phyloP scores from a whole-genome alignment of 1,140 invertebrate genomes.

The Lanistes nyassanus region DNA sequence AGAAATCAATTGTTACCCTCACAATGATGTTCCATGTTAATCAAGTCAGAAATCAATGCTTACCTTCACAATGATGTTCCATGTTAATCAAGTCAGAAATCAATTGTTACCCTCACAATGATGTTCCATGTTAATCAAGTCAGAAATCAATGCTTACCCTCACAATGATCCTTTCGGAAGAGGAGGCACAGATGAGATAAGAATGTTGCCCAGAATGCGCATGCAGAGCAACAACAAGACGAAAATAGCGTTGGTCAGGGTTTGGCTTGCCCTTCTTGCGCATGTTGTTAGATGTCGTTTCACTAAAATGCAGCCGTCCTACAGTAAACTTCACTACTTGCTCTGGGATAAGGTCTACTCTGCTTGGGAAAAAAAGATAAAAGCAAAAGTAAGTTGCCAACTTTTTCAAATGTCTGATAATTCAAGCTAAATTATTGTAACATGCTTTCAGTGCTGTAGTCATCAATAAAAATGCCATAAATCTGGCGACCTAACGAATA shows the following conservation, averaged over 20 bases:
- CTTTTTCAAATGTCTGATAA: too few species aligned
- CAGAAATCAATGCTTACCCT: constrained; percentile 72
- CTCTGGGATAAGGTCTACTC: constrained; percentile 78
- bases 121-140: too few species aligned
- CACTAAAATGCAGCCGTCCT: constrained; percentile 95
- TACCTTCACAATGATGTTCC: too few species aligned
- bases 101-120: too few species aligned
- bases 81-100: too few species aligned
- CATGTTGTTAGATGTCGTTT: constrained; percentile 99
- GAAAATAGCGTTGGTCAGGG: constrained; percentile 96
- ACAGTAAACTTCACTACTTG: constrained; percentile 81
- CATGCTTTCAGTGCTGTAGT: too few species aligned
- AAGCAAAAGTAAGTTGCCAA: too few species aligned
- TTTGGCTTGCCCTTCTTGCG: constrained; percentile 98
- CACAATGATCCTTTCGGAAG: constrained; percentile 97
- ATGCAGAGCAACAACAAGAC: constrained; percentile 89
- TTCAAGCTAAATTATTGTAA: too few species aligned
- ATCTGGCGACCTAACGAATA: too few species aligned
- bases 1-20: constrained; percentile 72
- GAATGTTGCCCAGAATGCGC: constrained; percentile 82
- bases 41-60: background rate
- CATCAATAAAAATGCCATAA: too few species aligned
- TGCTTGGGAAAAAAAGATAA: constrained; percentile 30
- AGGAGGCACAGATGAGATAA: constrained; percentile 76
- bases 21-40: constrained; percentile 82